Evolutionary conservation across 2,888 invertebrate genomes (phyloP).

Genomic region (Pherbina coryleti): DNA sequence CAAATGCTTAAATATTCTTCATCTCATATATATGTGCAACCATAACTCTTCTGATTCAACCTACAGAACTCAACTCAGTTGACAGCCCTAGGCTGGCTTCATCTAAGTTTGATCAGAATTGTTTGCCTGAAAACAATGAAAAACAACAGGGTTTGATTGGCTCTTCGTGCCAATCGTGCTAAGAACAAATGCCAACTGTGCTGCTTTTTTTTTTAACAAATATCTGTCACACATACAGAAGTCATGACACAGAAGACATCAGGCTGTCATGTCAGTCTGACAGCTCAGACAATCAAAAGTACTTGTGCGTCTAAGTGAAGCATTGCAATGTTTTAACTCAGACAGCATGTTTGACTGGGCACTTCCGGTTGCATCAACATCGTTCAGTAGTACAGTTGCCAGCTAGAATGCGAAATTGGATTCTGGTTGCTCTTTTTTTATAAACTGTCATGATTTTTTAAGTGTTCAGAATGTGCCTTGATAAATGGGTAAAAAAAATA

Average conservation of each 20-base stretch:
- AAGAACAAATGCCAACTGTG: too few species aligned
- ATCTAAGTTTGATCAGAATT: too few species aligned
- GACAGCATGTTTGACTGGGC: conserved; percentile 3
- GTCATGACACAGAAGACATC: not conserved
- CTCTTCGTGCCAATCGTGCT: conserved; percentile 48
- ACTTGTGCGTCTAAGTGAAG: not conserved
- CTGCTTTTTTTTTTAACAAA: too few species aligned
- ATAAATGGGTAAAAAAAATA: too few species aligned
- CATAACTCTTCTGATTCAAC: too few species aligned
- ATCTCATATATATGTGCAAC: too few species aligned
- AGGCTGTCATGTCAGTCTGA: conserved; percentile 22
- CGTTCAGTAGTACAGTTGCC: not conserved
- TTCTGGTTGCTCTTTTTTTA: not conserved
- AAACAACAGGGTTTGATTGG: conserved; percentile 54
- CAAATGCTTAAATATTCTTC: too few species aligned
- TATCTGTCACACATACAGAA: conserved; percentile 35
- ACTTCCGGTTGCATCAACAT: not conserved
- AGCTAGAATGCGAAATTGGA: conserved; percentile 1
- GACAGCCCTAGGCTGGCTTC: too few species aligned
- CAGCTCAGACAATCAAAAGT: conserved; percentile 11
- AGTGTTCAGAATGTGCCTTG: too few species aligned
- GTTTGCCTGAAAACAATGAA: conserved; percentile 26
- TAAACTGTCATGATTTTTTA: not conserved
- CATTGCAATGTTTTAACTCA: not conserved
- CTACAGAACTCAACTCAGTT: too few species aligned